Conservation (phyloP, 1,140 invertebrate species). For the Episyrphus balteatus region DNA sequence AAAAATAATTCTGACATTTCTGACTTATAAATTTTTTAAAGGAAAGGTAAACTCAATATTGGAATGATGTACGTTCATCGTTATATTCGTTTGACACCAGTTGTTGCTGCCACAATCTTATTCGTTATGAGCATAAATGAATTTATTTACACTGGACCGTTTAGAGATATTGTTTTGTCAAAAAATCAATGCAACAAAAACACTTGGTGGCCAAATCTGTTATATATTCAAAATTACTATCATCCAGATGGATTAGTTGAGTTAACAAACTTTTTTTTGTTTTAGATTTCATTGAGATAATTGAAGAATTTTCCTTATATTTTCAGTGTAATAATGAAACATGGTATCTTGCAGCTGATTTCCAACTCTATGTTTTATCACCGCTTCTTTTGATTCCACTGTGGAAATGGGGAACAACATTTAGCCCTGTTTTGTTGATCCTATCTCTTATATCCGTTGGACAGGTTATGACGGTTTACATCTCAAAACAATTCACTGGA, state of each 20-base stretch:
- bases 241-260: slow-evolving; percentile 19
- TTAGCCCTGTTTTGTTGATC: slow-evolving; percentile 8
- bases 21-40: slow-evolving; percentile 1
- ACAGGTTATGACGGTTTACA: slow-evolving; percentile 8
- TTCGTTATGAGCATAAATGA: slow-evolving; percentile 36
- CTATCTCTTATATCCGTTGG: slow-evolving; percentile 10
- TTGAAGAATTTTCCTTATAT: not conserved
- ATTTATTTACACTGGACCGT: slow-evolving; percentile 46
- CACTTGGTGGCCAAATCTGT: slow-evolving; percentile 33
- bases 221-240: slow-evolving; percentile 24
- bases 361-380: slow-evolving; percentile 67
- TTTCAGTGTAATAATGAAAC: slow-evolving; percentile 73
- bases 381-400: slow-evolving; percentile 58
- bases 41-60: slow-evolving; percentile 37
- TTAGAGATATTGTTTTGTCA: slow-evolving; percentile 40
- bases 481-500: no score
- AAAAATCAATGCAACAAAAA: slow-evolving; percentile 33
- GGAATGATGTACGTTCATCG: slow-evolving; percentile 43
- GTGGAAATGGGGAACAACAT: slow-evolving; percentile 43
- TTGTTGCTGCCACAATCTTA: slow-evolving; percentile 43
- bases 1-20: no score
- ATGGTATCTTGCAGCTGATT: slow-evolving; percentile 80
- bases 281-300: slow-evolving; percentile 6
- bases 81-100: slow-evolving; percentile 47
- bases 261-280: no score